phyloP scores from a whole-genome alignment of 2,888 invertebrate genomes.

The Sinohyriopsis cumingii region DNA sequence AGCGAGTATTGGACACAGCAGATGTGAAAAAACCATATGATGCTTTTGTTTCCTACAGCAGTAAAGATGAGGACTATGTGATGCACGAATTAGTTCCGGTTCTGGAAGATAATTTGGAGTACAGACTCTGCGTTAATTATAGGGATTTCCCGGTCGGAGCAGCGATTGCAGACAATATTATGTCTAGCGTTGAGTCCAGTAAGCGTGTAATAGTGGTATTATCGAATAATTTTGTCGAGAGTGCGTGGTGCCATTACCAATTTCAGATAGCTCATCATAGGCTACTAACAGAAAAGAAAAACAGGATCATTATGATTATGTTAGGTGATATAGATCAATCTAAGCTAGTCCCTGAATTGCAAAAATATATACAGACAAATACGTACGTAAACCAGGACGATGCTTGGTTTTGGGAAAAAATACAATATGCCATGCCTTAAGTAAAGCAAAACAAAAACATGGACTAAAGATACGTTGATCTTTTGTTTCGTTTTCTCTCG shows the following conservation, averaged over 20 bases:
- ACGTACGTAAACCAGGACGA: conserved; percentile 3
- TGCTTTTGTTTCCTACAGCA: conserved; percentile 91
- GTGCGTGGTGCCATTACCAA: conserved; percentile 92
- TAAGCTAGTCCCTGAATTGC: conserved; percentile 70
- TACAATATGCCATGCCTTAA: too few species aligned
- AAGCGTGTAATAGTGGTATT: conserved; percentile 89
- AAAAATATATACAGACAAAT: conserved; percentile 17
- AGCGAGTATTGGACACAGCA: neutral
- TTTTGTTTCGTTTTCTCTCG: too few species aligned
- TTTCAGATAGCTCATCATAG: conserved; percentile 91
- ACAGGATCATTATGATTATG: conserved; percentile 86
- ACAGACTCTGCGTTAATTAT: conserved; percentile 68
- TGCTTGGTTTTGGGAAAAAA: too few species aligned
- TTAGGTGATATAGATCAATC: conserved; percentile 87
- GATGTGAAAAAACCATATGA: conserved; percentile 77
- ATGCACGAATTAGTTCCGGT: conserved; percentile 86
- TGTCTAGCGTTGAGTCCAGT: conserved; percentile 88
- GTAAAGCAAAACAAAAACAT: too few species aligned
- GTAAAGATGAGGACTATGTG: conserved; percentile 85
- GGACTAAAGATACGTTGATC: too few species aligned
- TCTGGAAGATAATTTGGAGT: conserved; percentile 86
- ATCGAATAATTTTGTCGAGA: conserved; percentile 90
- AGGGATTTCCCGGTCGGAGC: conserved; percentile 60
- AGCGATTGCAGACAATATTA: conserved; percentile 86
- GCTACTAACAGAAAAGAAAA: conserved; percentile 81